Evolutionary conservation across 1,140 invertebrate species (phyloP).

Genomic region (Apis dorsata): DNA sequence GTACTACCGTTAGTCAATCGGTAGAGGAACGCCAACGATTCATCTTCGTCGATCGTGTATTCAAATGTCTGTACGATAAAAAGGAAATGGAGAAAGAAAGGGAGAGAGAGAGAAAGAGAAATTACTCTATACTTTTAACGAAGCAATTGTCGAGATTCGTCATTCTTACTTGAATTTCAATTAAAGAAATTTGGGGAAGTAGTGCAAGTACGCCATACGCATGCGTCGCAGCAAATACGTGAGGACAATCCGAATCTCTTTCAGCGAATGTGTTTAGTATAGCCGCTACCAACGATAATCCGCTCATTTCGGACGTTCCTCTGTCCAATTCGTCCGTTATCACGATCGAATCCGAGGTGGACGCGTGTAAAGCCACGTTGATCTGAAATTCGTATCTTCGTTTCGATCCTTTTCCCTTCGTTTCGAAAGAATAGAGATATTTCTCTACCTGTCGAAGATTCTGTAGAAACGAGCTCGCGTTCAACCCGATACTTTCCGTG

Average conservation of each 20-base stretch:
- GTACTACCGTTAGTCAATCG: slow-evolving; percentile 57
- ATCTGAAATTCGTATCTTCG: slow-evolving; percentile 82
- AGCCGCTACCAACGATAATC: slow-evolving; percentile 85
- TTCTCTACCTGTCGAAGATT: slow-evolving; percentile 88
- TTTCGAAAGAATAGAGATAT: neutral
- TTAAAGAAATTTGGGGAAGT: slow-evolving; percentile 77
- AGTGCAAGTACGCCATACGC: slow-evolving; percentile 84
- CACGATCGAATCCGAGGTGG: slow-evolving; percentile 85
- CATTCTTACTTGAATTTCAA: slow-evolving; percentile 79
- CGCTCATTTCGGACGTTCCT: slow-evolving; percentile 90
- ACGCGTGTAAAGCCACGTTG: slow-evolving; percentile 84
- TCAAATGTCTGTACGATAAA: slow-evolving; percentile 63
- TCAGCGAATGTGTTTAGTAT: slow-evolving; percentile 84
- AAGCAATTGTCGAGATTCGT: neutral
- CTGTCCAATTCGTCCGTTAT: slow-evolving; percentile 96
- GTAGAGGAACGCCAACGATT: slow-evolving; percentile 62
- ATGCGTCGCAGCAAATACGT: slow-evolving; percentile 89
- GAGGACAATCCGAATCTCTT: slow-evolving; percentile 83
- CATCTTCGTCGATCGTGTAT: slow-evolving; percentile 53
- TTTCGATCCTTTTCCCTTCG: too few species aligned
- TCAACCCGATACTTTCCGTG: slow-evolving; percentile 88
- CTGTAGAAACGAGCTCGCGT: slow-evolving; percentile 92
- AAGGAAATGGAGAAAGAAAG: neutral
- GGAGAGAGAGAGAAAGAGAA: neutral
- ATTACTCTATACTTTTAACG: neutral